Base-by-base conservation (phyloP, 2,888 invertebrate genomes). In the Eurytoma adleriae region DNA sequence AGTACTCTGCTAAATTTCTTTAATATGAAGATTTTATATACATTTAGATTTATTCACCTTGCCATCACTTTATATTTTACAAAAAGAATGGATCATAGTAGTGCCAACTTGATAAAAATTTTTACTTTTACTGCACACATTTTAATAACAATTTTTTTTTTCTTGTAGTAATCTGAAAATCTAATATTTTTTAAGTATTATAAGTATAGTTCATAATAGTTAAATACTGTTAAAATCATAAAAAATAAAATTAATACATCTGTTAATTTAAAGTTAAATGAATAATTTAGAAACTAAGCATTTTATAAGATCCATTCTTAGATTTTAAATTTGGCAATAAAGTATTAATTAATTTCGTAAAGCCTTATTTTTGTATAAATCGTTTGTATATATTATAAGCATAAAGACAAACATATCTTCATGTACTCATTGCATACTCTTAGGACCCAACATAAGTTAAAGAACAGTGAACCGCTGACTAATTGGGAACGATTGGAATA, bases 391-490 rank as follows among this genome's bases (percentile, higher is more conserved):
- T 83, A 84, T 79, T 85, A 40, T 40, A 40, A 85, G 83, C 82
- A 81, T 84, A 87, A 86, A 87, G 84, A 86, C 83, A 82, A 83
- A 81, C 84, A 83, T 84, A 83, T 86, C 80, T 70, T 82, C 78
- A 84, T 84, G 83, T 80, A 81, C 83, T 83, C 78, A 78, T 67
- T 74, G 24, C 57, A 30, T 74, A 56, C 56, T 64, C 66, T 30
- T 62, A 78, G 50, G 59, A 61, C 48, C 81, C 83, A 86, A 79
- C 75, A 81, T 71, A 84, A 70, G 82, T 80, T 84, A 79, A 70
- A 71, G 40, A 40, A 48, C 40, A 72, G 66, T 84, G 52, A 79
- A 75, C 72, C 59, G 57, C 64, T 10, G 56, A 75, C 62, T 72
- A 81, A 56, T 66, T 66, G 50, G 50, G 59, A 78, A 72, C 20